phyloP scores from a whole-genome alignment of 2,888 invertebrate genomes.

The Cotesia congregata region DNA sequence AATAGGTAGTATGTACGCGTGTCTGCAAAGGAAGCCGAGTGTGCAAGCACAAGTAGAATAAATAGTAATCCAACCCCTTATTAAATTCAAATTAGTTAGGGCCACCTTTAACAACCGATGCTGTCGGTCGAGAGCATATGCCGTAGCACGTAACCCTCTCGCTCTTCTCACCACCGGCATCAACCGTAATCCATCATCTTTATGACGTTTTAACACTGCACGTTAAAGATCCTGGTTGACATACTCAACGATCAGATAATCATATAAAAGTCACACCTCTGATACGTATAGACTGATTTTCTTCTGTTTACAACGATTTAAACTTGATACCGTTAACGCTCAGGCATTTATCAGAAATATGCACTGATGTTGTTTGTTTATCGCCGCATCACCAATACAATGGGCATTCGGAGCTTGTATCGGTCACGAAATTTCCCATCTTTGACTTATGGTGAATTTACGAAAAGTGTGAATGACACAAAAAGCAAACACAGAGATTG shows the following conservation, averaged over 20 bases:
- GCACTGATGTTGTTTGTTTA: background rate
- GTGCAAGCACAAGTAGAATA: slow-evolving; percentile 45
- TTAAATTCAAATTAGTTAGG: slow-evolving; percentile 53
- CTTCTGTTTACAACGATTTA: background rate
- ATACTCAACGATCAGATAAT: slow-evolving; percentile 63
- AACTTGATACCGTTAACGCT: background rate
- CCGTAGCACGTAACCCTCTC: slow-evolving; percentile 28
- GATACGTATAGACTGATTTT: slow-evolving; percentile 60
- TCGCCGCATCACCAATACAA: background rate
- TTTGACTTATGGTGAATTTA: slow-evolving; percentile 5
- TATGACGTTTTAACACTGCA: slow-evolving; percentile 64
- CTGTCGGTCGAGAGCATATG: slow-evolving; percentile 41
- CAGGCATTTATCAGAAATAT: background rate
- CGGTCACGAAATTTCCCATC: background rate
- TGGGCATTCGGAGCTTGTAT: background rate
- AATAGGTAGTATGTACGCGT: slow-evolving; percentile 26
- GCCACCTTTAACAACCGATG: slow-evolving; percentile 22
- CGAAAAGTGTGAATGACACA: background rate
- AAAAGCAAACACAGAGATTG: slow-evolving; percentile 29
- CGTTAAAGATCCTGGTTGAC: slow-evolving; percentile 61
- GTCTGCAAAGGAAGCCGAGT: slow-evolving; percentile 33
- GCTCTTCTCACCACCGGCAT: slow-evolving; percentile 26
- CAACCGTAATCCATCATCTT: slow-evolving; percentile 63
- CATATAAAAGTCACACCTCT: slow-evolving; percentile 56
- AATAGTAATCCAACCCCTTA: slow-evolving; percentile 61